Conservation (phyloP, 2,797 vertebrate species). For the Otus scops region DNA sequence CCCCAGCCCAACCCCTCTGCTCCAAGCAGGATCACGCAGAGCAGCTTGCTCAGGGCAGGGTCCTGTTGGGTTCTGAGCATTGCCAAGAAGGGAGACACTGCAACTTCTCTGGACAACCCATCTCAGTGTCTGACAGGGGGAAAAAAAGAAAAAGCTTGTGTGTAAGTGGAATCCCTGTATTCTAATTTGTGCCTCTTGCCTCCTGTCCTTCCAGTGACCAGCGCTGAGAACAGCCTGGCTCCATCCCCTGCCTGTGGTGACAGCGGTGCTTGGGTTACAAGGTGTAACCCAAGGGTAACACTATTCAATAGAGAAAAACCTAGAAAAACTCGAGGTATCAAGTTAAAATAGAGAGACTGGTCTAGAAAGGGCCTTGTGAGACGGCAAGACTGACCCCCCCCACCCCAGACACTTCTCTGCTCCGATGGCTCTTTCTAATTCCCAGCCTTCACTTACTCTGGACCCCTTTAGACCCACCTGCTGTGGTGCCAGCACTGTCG, state of each 20-base stretch:
- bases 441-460: neutral
- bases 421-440: neutral
- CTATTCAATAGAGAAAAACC: neutral
- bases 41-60: fast-evolving
- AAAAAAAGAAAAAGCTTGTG: fast-evolving
- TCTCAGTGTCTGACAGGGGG: fast-evolving
- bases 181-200: fast-evolving
- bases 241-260: neutral
- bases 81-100: fast-evolving
- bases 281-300: neutral
- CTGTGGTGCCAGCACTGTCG: neutral
- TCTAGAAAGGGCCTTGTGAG: neutral
- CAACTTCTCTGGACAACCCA: fast-evolving
- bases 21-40: neutral
- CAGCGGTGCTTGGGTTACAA: neutral
- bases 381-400: neutral
- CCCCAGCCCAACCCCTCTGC: too few relatives aligned
- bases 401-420: neutral
- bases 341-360: neutral
- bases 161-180: neutral
- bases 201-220: fast-evolving
- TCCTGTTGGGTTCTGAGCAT: neutral
- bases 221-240: fast-evolving
- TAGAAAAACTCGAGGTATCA: neutral
- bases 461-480: neutral